These are phyloP conservation scores for Diarsia brunnea DNA, from an alignment of 2,888 invertebrate genomes.

Conservation along the genomic window DNA sequence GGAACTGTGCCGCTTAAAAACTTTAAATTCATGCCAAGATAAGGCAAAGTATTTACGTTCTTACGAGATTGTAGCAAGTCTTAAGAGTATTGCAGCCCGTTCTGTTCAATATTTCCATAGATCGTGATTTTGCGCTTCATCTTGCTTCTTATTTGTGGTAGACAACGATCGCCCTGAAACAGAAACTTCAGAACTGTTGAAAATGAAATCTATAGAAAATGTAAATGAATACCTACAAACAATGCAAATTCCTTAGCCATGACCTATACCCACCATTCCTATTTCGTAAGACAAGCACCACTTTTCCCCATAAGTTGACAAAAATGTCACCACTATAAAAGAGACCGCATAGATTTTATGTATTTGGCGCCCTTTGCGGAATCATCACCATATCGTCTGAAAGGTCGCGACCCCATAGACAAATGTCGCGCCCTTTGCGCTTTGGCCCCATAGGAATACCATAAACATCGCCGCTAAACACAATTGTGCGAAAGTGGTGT, in stretches of 20 bases:
- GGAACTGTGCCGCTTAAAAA: not conserved
- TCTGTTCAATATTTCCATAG: not conserved
- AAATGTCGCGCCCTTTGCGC: slow-evolving; percentile 87
- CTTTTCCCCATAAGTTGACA: slow-evolving; percentile 49
- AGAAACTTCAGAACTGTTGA: too few species aligned
- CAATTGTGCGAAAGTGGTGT: slow-evolving; percentile 18
- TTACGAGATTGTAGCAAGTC: not conserved
- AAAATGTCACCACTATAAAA: slow-evolving; percentile 82
- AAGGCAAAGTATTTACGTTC: too few species aligned
- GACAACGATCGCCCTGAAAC: too few species aligned
- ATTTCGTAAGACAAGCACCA: slow-evolving; percentile 43
- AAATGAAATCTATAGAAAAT: not conserved
- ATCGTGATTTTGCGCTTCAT: not conserved
- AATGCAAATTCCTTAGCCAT: not conserved
- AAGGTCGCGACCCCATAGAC: slow-evolving; percentile 83
- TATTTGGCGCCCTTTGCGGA: slow-evolving; percentile 81
- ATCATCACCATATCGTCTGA: slow-evolving; percentile 75
- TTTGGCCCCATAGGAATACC: slow-evolving; percentile 71
- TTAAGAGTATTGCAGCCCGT: not conserved
- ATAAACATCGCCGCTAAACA: slow-evolving; percentile 59
- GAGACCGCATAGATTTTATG: slow-evolving; percentile 79
- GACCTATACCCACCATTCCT: slow-evolving; percentile 44
- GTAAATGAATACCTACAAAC: not conserved
- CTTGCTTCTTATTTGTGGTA: not conserved
- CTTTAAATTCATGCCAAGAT: too few species aligned